These are phyloP conservation scores for Corbicula japonica DNA, from an alignment of 2,888 invertebrate species.

Conservation along the genomic window DNA sequence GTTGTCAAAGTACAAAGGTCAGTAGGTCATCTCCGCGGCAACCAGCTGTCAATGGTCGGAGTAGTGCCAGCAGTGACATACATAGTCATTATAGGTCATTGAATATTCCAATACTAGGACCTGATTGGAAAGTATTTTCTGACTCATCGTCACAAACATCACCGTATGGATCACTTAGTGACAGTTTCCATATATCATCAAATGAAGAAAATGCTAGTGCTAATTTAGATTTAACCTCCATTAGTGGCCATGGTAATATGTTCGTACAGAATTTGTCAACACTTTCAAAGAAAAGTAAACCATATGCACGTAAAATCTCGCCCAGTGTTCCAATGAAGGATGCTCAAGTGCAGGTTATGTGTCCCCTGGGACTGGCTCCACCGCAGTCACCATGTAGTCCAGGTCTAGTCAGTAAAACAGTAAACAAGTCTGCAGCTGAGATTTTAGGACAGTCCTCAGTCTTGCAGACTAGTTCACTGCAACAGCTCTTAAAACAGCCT, in stretches of 20 bases:
- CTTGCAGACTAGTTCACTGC: constrained; percentile 33
- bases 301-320: constrained; percentile 67
- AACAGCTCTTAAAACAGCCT: constrained; percentile 8
- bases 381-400: constrained; percentile 46
- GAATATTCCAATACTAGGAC: constrained; percentile 62
- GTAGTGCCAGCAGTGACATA: constrained; percentile 43
- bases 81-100: constrained; percentile 54
- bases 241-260: constrained; percentile 52
- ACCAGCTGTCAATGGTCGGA: constrained; percentile 53
- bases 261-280: constrained; percentile 44
- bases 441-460: constrained; percentile 34
- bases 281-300: constrained; percentile 60
- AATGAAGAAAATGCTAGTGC: constrained; percentile 37
- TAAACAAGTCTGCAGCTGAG: constrained; percentile 33
- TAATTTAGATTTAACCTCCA: constrained; percentile 35
- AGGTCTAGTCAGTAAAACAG: constrained; percentile 16
- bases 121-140: constrained; percentile 62
- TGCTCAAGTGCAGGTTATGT: constrained; percentile 74
- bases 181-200: constrained; percentile 51
- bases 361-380: constrained; percentile 61
- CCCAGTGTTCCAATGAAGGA: constrained; percentile 66
- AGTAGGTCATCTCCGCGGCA: constrained; percentile 43
- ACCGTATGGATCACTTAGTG: constrained; percentile 64
- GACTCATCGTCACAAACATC: constrained; percentile 69
- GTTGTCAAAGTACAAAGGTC: constrained; percentile 50